Evolutionary conservation across 1,140 invertebrate genomes (phyloP).

Genomic region (Bombus superbus): DNA sequence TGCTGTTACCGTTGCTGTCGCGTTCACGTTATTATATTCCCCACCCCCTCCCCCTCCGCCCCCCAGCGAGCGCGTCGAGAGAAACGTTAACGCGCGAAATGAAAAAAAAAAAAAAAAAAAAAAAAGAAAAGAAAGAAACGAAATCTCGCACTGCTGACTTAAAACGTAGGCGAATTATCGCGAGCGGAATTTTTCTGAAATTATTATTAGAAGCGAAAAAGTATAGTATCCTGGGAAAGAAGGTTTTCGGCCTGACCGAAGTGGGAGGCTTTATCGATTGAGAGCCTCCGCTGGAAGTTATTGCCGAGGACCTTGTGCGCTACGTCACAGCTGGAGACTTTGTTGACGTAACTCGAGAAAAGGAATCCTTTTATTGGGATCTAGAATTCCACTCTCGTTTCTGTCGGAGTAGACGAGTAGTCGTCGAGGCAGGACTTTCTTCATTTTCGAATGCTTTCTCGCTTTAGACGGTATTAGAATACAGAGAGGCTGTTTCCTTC

Average conservation of each 20-base stretch:
- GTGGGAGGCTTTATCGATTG: constrained; percentile 36
- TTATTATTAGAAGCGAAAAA: not conserved
- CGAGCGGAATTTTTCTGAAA: not conserved
- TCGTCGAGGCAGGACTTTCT: not conserved
- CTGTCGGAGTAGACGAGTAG: not conserved
- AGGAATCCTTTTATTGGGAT: constrained; percentile 17
- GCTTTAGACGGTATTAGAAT: not conserved
- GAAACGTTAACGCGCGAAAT: not conserved
- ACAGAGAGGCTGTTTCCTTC: not conserved
- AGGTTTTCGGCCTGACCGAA: not conserved
- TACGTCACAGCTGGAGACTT: not conserved
- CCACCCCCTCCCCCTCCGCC: too few relatives aligned
- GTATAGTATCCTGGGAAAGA: not conserved
- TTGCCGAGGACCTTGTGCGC: constrained; percentile 32
- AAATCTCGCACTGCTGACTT: not conserved
- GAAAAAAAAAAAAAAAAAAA: not conserved
- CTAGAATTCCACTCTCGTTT: not conserved
- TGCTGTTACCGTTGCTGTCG: not conserved
- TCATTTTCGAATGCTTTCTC: not conserved
- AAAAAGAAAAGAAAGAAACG: too few relatives aligned
- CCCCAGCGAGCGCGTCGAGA: not conserved
- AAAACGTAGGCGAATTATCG: not conserved
- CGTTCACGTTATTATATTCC: constrained; percentile 15
- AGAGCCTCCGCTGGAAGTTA: constrained; percentile 16
- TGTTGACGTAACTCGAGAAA: constrained; percentile 24